Percentiles rank a stretch among this genome's conserved stretches.
phyloP scores from a whole-genome alignment of 2,797 vertebrate genomes.

The Enteromius anoplus region DNA sequence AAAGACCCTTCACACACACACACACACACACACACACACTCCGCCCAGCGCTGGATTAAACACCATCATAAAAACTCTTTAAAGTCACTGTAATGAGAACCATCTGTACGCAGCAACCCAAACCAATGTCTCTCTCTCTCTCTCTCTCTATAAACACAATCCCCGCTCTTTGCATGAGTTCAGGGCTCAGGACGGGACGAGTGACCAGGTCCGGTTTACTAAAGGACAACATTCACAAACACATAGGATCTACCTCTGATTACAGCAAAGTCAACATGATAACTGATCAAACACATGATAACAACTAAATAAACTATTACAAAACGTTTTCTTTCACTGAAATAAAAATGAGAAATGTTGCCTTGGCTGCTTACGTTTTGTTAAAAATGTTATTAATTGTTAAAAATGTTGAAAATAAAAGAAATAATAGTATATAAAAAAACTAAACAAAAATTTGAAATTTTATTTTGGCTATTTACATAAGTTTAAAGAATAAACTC shows the following conservation, averaged over 20 bases:
- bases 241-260: slow-evolving; percentile 44
- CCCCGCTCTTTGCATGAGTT: slow-evolving; percentile 58
- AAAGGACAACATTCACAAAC: slow-evolving; percentile 45
- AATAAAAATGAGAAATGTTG: neutral
- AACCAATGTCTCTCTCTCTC: slow-evolving; percentile 44
- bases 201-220: neutral
- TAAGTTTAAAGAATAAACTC: neutral
- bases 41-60: slow-evolving; percentile 61
- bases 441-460: neutral
- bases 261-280: neutral
- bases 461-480: neutral
- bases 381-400: neutral
- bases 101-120: slow-evolving; percentile 75
- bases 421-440: neutral
- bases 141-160: slow-evolving; percentile 51
- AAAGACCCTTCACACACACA: slow-evolving; percentile 49
- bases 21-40: slow-evolving; percentile 61
- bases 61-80: slow-evolving; percentile 74
- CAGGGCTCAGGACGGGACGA: slow-evolving; percentile 61
- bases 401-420: neutral
- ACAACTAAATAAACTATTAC: neutral
- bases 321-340: neutral
- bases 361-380: neutral
- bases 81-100: slow-evolving; percentile 82
- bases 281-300: too few species aligned